These are phyloP conservation scores for Channallabes apus DNA, from an alignment of 2,797 vertebrate species.

Conservation along the genomic window DNA sequence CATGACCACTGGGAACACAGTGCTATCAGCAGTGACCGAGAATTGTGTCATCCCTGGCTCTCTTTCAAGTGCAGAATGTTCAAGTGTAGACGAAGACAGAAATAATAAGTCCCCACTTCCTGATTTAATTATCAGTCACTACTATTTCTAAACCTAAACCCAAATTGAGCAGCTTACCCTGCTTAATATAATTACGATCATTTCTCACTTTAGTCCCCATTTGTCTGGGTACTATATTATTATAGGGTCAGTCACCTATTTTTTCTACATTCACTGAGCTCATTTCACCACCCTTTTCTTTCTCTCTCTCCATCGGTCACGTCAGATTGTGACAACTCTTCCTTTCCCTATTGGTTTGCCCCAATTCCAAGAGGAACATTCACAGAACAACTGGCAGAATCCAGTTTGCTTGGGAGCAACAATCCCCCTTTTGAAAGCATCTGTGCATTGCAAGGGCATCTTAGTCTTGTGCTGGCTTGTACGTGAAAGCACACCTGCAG, in stretches of 20 bases:
- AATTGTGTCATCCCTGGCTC: neutral
- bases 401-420: conserved; percentile 50
- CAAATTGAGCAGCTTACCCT: neutral
- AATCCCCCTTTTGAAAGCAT: conserved; percentile 32
- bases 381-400: conserved; percentile 48
- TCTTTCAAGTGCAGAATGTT: neutral
- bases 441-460: conserved; percentile 28
- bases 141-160: neutral
- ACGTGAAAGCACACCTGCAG: conserved; percentile 40
- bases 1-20: conserved; percentile 8
- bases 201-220: neutral
- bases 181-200: neutral
- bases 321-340: conserved; percentile 45
- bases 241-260: conserved; percentile 29
- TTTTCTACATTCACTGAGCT: conserved; percentile 43
- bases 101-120: too few relatives aligned
- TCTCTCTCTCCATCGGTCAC: conserved; percentile 51
- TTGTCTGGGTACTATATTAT: neutral
- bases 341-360: conserved; percentile 51
- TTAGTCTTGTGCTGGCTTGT: conserved; percentile 48
- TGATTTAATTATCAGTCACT: neutral
- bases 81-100: neutral
- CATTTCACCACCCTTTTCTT: conserved; percentile 31
- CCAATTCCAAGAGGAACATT: conserved; percentile 57
- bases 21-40: neutral